phyloP scores from a whole-genome alignment of 1,140 invertebrate genomes.

The Zaprionus tsacasi region DNA sequence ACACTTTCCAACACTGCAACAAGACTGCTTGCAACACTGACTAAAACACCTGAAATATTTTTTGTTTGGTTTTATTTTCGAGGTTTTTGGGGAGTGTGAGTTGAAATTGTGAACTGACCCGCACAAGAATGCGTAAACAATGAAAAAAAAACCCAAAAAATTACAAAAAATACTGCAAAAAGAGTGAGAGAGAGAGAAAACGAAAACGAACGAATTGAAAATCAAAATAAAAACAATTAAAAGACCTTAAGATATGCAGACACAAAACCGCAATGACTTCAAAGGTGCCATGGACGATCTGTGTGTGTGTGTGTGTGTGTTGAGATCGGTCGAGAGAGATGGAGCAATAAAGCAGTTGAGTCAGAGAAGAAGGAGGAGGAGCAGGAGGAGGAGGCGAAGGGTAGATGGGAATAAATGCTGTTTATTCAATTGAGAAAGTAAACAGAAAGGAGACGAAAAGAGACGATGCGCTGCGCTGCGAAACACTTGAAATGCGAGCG shows the following conservation, averaged over 20 bases:
- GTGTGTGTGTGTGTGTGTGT: too few relatives aligned
- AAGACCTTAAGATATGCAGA: slow-evolving; percentile 28
- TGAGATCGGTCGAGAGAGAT: background rate
- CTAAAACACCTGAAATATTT: background rate
- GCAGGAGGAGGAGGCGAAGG: background rate
- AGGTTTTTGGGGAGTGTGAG: background rate
- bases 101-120: slow-evolving; percentile 44
- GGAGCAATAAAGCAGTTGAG: background rate
- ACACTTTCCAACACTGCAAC: background rate
- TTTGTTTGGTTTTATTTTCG: background rate
- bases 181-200: slow-evolving; percentile 1
- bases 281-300: slow-evolving; percentile 12
- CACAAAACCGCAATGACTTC: slow-evolving; percentile 23
- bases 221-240: slow-evolving; percentile 29
- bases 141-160: background rate
- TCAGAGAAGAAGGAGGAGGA: background rate
- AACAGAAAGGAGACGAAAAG: slow-evolving; percentile 19
- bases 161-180: background rate
- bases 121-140: slow-evolving; percentile 50
- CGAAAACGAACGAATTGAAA: slow-evolving; percentile 10
- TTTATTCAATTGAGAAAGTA: slow-evolving; percentile 40
- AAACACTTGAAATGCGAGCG: slow-evolving; percentile 8
- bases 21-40: background rate
- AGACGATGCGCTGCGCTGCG: background rate
- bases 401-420: slow-evolving; percentile 16